Base-by-base conservation (phyloP, 2,888 invertebrate genomes). In the Xanthia togata region DNA sequence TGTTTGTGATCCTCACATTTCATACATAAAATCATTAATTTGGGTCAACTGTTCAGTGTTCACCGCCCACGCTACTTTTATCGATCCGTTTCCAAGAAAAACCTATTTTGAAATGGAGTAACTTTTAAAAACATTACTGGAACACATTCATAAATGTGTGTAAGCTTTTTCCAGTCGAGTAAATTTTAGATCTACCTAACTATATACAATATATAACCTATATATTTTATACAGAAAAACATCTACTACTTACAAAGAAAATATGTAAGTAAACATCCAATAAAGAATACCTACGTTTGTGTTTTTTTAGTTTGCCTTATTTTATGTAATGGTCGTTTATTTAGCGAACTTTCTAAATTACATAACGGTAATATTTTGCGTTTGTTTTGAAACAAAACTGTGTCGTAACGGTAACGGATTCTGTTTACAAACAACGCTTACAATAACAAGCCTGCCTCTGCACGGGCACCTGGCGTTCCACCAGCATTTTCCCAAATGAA, bases 331-430 rank as follows among this genome's bases (percentile, higher is more conserved):
- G 70, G 75, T 70, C 79, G 72, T 78, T 87, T 88, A 81, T 84
- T 87, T 86, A 81, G 73, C 82, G 76, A 90, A 92, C 94, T 94
- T 93, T 94, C 93, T 92, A 92, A 86, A 82, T 94, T 94, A 89
- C 89, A 89, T 88, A 94, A 94, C 90, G 83, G 87, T 87, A 86
- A 86, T 87, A 87, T 91, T 92, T 91, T 86, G 89, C 90, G 89
- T 90, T 92, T 92, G 92, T 91, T 93, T 93, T 92, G 89, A 90
- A 90, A 89, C 84, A 87, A 86, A 90, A 88, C 87, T 75, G 90
- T 92, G 90, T 91, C 91, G 92, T 91, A 93, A 92, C 88, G 88
- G 87, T 87, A 84, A 85, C 84, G 72, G 77, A 80, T 83, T 82
- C 82, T 88, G 88, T 89, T 88, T 88, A 88, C 86, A 87, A 89